Conservation (phyloP, 2,797 vertebrate species). For the Selene dorsalis region DNA sequence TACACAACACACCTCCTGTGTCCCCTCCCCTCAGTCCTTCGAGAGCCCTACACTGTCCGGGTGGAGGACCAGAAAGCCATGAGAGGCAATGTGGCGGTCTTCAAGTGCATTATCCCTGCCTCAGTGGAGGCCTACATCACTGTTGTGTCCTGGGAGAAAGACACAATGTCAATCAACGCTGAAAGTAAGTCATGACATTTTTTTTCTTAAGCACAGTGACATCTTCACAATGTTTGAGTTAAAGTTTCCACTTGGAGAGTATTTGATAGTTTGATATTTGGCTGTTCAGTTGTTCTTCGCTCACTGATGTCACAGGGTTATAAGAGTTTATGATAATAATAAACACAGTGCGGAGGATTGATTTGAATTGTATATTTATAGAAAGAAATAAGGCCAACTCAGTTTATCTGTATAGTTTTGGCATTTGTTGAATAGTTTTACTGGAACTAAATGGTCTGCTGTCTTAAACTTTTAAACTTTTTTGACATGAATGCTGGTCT, state of each 20-base stretch:
- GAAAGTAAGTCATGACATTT: constrained; percentile 83
- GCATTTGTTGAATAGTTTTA: not conserved
- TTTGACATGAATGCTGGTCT: not conserved
- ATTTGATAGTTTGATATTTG: not conserved
- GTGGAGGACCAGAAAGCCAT: constrained; percentile 99
- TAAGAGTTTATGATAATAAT: not conserved
- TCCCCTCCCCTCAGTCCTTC: constrained; percentile 90
- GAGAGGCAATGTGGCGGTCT: constrained; percentile 99
- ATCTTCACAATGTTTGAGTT: not conserved
- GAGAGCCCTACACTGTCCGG: constrained; percentile 99
- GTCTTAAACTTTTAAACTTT: not conserved
- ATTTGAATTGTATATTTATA: not conserved
- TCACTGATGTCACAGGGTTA: not conserved
- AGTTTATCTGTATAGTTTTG: too few species aligned
- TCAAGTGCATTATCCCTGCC: constrained; percentile 99
- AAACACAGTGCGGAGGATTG: not conserved
- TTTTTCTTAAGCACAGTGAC: not conserved
- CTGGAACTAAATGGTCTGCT: not conserved
- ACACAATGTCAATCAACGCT: constrained; percentile 96
- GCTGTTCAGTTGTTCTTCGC: not conserved
- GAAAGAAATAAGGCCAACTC: too few species aligned
- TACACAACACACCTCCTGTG: constrained; percentile 35
- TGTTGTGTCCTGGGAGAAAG: constrained; percentile 97
- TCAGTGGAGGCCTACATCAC: constrained; percentile 97
- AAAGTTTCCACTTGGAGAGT: not conserved